phyloP scores from a whole-genome alignment of 2,888 invertebrate genomes.

The Acanthacorydalis orientalis region DNA sequence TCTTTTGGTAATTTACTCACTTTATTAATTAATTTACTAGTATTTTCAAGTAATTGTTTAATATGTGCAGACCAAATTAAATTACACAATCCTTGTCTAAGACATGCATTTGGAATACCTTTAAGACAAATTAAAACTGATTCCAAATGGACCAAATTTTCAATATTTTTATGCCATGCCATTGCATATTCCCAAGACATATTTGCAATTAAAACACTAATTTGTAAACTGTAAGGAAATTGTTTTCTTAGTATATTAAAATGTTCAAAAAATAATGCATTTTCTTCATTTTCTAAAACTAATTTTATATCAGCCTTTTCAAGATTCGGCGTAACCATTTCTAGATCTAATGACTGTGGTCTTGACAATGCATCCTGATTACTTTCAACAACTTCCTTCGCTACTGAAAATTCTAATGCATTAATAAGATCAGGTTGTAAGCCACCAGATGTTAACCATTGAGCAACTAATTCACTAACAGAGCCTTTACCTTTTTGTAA shows the following conservation, averaged over 20 bases:
- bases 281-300: conserved; percentile 4
- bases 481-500: conserved; percentile 56
- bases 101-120: conserved; percentile 43
- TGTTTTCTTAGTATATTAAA: conserved; percentile 49
- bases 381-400: conserved; percentile 13
- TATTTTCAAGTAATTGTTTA: conserved; percentile 59
- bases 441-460: conserved; percentile 66
- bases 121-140: conserved; percentile 54
- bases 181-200: conserved; percentile 85
- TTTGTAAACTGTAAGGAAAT: conserved; percentile 73
- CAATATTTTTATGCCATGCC: conserved; percentile 67
- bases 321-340: conserved; percentile 6
- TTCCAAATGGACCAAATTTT: conserved; percentile 44
- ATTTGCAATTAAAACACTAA: conserved; percentile 64
- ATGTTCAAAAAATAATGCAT: conserved; percentile 37
- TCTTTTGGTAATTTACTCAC: conserved; percentile 75
- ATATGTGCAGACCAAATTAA: conserved; percentile 82
- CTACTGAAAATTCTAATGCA: conserved; percentile 29
- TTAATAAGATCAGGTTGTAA: conserved; percentile 45
- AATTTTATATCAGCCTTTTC: not conserved
- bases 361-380: conserved; percentile 4
- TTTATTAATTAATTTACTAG: conserved; percentile 61
- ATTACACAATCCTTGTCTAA: conserved; percentile 66
- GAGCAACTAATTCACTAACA: conserved; percentile 76
- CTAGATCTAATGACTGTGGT: not conserved